These are phyloP conservation scores for Rynchops niger DNA, from an alignment of 2,113 vertebrate species.

Conservation along the genomic window DNA sequence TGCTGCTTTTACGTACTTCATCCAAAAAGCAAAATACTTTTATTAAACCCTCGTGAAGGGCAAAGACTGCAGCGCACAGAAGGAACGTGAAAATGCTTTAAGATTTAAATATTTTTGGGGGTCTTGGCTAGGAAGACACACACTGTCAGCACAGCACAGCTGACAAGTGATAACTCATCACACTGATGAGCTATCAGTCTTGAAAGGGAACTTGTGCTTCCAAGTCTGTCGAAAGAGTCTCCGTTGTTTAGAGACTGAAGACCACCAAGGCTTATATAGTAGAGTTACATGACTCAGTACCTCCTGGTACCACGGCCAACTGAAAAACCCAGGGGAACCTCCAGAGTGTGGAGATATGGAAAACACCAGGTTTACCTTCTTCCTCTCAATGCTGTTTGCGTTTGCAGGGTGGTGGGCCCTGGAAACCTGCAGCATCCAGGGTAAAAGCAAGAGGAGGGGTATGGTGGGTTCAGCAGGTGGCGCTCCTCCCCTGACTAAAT, in stretches of 20 bases:
- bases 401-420: background rate
- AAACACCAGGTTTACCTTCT: background rate
- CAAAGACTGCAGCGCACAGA: background rate
- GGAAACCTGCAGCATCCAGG: background rate
- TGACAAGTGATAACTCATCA: background rate
- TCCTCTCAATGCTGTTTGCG: fast-evolving
- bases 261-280: background rate
- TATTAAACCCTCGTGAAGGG: background rate
- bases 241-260: fast-evolving
- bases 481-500: slow-evolving; percentile 31
- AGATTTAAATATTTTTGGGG: background rate
- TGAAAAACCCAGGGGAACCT: background rate
- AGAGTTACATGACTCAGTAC: fast-evolving
- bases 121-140: background rate
- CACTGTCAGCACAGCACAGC: background rate
- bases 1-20: background rate
- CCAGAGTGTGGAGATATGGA: background rate
- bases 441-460: background rate
- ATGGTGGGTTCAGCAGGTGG: slow-evolving; percentile 7
- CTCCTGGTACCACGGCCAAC: fast-evolving
- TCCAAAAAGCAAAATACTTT: background rate
- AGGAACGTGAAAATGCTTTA: background rate
- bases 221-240: background rate
- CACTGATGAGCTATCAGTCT: background rate
- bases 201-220: background rate